Conservation (phyloP, 2,113 vertebrate genomes). For the Dryoscopus gambensis region DNA sequence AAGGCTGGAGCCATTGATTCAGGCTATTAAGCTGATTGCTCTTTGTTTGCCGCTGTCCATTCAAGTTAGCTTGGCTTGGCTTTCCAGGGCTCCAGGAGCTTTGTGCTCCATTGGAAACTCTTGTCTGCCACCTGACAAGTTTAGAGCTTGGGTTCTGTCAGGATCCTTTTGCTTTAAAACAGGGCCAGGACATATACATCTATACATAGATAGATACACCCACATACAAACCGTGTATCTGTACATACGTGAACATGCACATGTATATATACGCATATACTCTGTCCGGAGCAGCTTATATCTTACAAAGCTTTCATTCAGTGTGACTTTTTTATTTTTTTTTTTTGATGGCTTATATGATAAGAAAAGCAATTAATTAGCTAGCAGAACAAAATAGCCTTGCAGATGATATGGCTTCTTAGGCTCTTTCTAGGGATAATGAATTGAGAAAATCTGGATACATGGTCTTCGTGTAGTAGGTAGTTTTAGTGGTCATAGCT, state of each 20-base stretch:
- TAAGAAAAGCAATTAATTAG: background rate
- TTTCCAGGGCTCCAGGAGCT: background rate
- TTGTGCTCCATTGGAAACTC: background rate
- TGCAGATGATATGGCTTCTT: background rate
- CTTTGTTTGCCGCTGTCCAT: background rate
- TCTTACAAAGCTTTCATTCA: background rate
- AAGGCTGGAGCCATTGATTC: background rate
- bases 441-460: background rate
- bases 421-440: background rate
- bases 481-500: background rate
- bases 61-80: background rate
- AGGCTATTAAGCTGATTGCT: background rate
- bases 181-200: background rate
- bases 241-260: too few species aligned
- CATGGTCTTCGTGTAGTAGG: background rate
- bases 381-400: background rate
- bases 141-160: background rate
- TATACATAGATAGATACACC: too few species aligned
- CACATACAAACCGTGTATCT: background rate
- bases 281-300: background rate
- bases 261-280: accelerated
- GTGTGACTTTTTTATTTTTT: background rate
- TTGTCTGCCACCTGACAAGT: background rate
- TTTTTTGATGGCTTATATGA: background rate
- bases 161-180: background rate